Percentiles rank a stretch among this genome's conserved stretches.
Evolutionary conservation across 2,113 vertebrate genomes (phyloP).

Genomic region (Chlamydotis undulata): DNA sequence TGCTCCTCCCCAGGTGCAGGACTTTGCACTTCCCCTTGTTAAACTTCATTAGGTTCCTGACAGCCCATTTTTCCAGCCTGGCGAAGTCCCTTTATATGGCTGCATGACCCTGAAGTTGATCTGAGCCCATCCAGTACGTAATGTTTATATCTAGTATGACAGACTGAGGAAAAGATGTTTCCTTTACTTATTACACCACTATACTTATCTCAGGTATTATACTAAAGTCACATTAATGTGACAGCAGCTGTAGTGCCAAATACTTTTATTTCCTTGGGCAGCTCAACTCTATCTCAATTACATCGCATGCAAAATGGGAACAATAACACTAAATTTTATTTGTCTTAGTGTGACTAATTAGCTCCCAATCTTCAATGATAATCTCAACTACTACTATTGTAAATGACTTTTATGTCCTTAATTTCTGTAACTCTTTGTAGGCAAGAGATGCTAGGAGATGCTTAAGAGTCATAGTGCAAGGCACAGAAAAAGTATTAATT

Average conservation of each 20-base stretch:
- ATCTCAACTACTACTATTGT: neutral
- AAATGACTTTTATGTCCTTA: neutral
- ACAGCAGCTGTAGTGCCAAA: neutral
- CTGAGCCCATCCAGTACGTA: neutral
- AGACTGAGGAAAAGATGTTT: neutral
- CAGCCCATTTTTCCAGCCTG: neutral
- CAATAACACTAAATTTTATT: slow-evolving; percentile 1
- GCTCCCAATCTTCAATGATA: neutral
- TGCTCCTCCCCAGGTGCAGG: neutral
- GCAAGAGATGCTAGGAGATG: neutral
- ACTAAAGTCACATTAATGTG: neutral
- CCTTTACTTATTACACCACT: neutral
- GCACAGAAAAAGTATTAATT: neutral
- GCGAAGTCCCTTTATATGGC: neutral
- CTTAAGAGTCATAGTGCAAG: neutral
- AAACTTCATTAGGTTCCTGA: neutral
- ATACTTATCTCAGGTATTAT: neutral
- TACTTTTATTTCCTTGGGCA: neutral
- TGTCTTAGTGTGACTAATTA: neutral
- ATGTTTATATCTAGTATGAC: neutral
- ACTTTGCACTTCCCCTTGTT: neutral
- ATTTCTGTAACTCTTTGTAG: neutral
- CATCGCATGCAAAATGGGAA: neutral
- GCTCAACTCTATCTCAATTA: neutral
- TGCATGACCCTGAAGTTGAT: neutral